Conservation (phyloP, 2,888 invertebrate species). For the Petrophora chlorosata region DNA sequence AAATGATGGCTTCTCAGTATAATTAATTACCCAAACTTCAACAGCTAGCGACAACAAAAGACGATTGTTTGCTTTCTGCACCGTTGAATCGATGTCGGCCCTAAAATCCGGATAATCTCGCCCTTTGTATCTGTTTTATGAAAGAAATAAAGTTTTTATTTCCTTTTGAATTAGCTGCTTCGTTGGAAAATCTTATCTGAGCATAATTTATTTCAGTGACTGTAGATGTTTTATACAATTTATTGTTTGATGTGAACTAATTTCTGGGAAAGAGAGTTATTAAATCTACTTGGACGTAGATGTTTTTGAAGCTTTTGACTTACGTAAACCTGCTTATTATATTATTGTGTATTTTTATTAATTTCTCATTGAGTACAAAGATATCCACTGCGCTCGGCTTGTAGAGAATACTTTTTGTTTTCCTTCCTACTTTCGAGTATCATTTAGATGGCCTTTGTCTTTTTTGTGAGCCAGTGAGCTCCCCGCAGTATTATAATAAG, state of each 20-base stretch:
- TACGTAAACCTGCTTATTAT: not conserved
- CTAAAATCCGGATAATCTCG: constrained; percentile 76
- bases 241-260: constrained; percentile 20
- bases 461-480: constrained; percentile 17
- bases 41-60: constrained; percentile 74
- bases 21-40: constrained; percentile 79
- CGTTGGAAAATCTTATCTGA: constrained; percentile 37
- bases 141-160: constrained; percentile 77
- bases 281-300: constrained; percentile 7
- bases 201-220: constrained; percentile 36
- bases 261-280: constrained; percentile 19
- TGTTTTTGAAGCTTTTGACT: not conserved
- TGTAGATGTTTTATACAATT: constrained; percentile 31
- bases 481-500: constrained; percentile 23
- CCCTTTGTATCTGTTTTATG: constrained; percentile 74
- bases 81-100: constrained; percentile 73
- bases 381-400: not conserved
- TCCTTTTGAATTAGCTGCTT: constrained; percentile 60
- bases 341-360: no score
- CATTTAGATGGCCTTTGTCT: constrained; percentile 14
- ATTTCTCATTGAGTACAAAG: no score
- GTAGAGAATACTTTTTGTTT: not conserved
- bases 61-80: constrained; percentile 76
- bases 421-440: not conserved
- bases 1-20: constrained; percentile 66